Conservation (phyloP, 2,888 invertebrate genomes). For the Drosophila mayaguana region DNA sequence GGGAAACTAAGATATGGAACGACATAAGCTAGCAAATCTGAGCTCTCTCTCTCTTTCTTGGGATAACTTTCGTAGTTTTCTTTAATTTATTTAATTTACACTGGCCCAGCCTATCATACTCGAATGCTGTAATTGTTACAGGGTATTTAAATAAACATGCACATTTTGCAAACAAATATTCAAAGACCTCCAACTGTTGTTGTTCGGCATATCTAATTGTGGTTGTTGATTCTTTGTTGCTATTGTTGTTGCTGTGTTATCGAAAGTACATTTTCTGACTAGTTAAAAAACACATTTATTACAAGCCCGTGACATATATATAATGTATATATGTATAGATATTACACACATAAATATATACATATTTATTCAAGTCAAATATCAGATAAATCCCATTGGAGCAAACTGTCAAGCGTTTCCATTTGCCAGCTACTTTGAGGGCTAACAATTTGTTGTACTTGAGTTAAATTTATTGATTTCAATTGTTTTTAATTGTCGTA, state of each 20-base stretch:
- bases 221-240: constrained; percentile 4
- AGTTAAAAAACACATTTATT: constrained; percentile 53
- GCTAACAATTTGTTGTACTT: constrained; percentile 46
- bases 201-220: constrained; percentile 33
- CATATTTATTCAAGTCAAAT: not conserved
- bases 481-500: constrained; percentile 66
- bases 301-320: constrained; percentile 54
- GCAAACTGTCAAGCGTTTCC: constrained; percentile 9
- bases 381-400: constrained; percentile 19
- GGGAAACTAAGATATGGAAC: no score
- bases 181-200: constrained; percentile 21
- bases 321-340: not conserved
- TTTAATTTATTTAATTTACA: not conserved
- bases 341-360: not conserved
- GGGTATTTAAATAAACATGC: constrained; percentile 15
- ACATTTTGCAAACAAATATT: constrained; percentile 9
- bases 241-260: constrained; percentile 48
- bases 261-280: constrained; percentile 61
- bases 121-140: not conserved
- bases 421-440: constrained; percentile 35
- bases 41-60: not conserved
- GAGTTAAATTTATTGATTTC: constrained; percentile 68
- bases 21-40: not conserved
- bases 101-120: not conserved
- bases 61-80: not conserved